phyloP scores from a whole-genome alignment of 1,140 invertebrate genomes.

The Cotesia glomerata region DNA sequence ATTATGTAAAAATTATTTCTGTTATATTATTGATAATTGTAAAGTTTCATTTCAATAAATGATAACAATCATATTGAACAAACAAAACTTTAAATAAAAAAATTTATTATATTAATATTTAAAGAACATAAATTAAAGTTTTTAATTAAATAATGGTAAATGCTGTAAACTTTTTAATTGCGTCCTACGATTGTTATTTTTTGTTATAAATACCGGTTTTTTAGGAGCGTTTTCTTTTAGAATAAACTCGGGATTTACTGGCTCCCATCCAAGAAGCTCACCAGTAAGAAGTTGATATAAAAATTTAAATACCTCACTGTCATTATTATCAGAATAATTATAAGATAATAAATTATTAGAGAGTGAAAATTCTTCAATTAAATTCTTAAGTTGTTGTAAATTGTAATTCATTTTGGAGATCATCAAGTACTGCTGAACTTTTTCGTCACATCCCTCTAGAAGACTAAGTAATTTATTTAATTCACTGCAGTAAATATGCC shows the following conservation, averaged over 20 bases:
- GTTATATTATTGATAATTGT: conserved; percentile 9
- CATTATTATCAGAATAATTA: background rate
- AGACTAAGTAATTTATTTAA: conserved; percentile 35
- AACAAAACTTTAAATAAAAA: background rate
- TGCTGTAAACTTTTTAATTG: conserved; percentile 21
- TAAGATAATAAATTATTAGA: conserved; percentile 33
- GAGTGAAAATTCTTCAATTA: conserved; percentile 37
- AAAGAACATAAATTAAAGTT: background rate
- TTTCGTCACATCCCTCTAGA: conserved; percentile 42
- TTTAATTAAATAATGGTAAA: conserved; percentile 28
- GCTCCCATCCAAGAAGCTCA: conserved; percentile 42
- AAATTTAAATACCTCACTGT: conserved; percentile 36
- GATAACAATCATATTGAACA: background rate
- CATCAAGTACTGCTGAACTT: conserved; percentile 46
- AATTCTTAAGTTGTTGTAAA: conserved; percentile 38
- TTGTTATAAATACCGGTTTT: conserved; percentile 50
- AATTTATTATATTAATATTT: background rate
- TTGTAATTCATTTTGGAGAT: conserved; percentile 39
- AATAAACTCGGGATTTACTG: conserved; percentile 35
- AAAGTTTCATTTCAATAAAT: background rate
- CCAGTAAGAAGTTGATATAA: conserved; percentile 44
- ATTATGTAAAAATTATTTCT: too few relatives aligned
- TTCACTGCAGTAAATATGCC: conserved; percentile 39
- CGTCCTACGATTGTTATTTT: conserved; percentile 31
- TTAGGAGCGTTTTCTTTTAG: conserved; percentile 38